A percentile compares a stretch with the other conserved stretches of the same genome.
phyloP scores from a whole-genome alignment of 2,113 vertebrate species.

The Podocnemis expansa region DNA sequence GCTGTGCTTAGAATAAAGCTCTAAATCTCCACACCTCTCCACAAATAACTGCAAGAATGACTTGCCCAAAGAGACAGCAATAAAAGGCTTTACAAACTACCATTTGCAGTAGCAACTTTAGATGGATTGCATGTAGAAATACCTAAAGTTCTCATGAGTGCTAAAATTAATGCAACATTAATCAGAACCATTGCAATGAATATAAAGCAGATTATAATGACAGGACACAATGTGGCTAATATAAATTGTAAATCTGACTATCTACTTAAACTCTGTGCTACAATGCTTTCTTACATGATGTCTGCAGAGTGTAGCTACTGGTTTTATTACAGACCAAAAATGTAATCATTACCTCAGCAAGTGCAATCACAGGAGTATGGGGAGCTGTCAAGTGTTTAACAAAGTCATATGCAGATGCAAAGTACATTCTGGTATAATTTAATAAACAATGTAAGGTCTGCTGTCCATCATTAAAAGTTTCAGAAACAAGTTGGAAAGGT shows the following conservation, averaged over 20 bases:
- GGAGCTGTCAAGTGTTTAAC: background rate
- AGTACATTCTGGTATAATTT: background rate
- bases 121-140: background rate
- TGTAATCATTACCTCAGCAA: background rate
- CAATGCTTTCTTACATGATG: background rate
- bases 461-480: background rate
- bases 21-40: background rate
- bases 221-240: background rate
- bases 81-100: background rate
- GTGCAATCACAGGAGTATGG: background rate
- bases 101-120: background rate
- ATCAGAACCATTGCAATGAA: background rate
- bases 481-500: background rate
- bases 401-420: background rate
- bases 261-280: background rate
- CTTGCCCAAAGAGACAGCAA: background rate
- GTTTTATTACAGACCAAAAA: constrained; percentile 22
- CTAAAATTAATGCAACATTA: background rate
- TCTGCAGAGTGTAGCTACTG: background rate
- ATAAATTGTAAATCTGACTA: background rate
- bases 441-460: background rate
- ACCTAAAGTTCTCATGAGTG: background rate
- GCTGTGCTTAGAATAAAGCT: background rate
- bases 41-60: background rate
- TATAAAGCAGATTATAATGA: background rate